Evolutionary conservation across 1,140 invertebrate species (phyloP).

Genomic region (Sitophilus oryzae): DNA sequence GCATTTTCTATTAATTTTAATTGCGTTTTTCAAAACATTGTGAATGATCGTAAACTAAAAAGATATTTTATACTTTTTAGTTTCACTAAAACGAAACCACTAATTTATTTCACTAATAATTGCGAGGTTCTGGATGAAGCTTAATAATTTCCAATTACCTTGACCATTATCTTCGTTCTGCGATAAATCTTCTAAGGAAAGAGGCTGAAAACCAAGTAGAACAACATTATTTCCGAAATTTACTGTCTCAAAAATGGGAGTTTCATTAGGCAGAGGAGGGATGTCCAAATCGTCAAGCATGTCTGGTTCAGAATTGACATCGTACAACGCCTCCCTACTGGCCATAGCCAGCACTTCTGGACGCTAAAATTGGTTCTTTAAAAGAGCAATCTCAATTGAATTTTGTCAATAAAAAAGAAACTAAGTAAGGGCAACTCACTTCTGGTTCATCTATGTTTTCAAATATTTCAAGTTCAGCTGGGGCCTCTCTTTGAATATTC

Average conservation of each 20-base stretch:
- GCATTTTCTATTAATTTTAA: too few species aligned
- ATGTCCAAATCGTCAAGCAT: slow-evolving; percentile 36
- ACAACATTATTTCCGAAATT: slow-evolving; percentile 12
- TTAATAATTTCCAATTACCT: too few species aligned
- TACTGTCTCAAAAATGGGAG: slow-evolving; percentile 4
- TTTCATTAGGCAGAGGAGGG: slow-evolving; percentile 18
- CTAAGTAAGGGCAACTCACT: background rate
- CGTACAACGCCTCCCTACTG: slow-evolving; percentile 38
- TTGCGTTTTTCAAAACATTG: too few species aligned
- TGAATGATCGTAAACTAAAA: too few species aligned
- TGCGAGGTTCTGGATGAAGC: too few species aligned
- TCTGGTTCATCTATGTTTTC: background rate
- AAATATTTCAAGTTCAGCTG: background rate
- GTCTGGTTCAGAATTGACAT: slow-evolving; percentile 37
- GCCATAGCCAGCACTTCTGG: slow-evolving; percentile 23
- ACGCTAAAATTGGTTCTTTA: background rate
- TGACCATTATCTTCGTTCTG: too few species aligned
- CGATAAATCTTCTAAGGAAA: slow-evolving; percentile 1
- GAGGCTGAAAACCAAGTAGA: slow-evolving; percentile 14
- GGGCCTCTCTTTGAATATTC: background rate
- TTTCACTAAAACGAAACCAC: too few species aligned
- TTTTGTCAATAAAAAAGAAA: too few species aligned
- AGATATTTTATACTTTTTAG: too few species aligned
- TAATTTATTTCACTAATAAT: too few species aligned
- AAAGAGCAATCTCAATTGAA: too few species aligned